These are phyloP conservation scores for Menura novaehollandiae DNA, from an alignment of 2,113 vertebrate genomes.

Conservation along the genomic window DNA sequence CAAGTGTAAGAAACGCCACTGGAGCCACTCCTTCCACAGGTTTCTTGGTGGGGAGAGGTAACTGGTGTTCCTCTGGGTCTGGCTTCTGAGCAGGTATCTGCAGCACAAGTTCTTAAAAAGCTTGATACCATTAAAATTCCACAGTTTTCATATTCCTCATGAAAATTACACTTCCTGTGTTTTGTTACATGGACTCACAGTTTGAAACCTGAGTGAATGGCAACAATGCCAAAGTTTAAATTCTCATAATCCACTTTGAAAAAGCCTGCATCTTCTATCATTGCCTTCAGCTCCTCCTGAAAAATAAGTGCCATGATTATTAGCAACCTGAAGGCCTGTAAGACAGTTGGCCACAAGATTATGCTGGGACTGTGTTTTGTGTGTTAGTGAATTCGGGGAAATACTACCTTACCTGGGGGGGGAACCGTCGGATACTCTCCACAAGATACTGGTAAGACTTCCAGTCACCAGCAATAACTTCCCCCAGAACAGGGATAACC, in stretches of 20 bases:
- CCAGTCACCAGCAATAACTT: slow-evolving; percentile 95
- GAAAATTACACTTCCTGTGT: background rate
- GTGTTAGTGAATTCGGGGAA: background rate
- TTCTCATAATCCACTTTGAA: slow-evolving; percentile 83
- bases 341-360: background rate
- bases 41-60: background rate
- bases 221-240: slow-evolving; percentile 85
- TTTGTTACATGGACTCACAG: slow-evolving; percentile 68
- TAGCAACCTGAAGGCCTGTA: background rate
- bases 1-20: background rate
- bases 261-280: slow-evolving; percentile 93
- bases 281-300: slow-evolving; percentile 88
- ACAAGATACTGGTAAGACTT: slow-evolving; percentile 96
- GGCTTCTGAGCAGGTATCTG: background rate
- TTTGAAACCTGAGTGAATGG: slow-evolving; percentile 97
- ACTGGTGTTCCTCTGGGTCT: background rate
- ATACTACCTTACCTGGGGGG: slow-evolving; percentile 80
- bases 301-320: slow-evolving; percentile 35
- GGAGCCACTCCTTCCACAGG: background rate
- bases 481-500: slow-evolving; percentile 93
- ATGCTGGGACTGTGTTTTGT: background rate
- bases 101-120: background rate
- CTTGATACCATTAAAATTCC: background rate
- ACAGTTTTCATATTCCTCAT: background rate
- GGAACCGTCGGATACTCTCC: slow-evolving; percentile 93